Percentiles rank a stretch among this genome's conserved stretches.
phyloP scores from a whole-genome alignment of 2,113 vertebrate species.

The Hemiscyllium ocellatum region DNA sequence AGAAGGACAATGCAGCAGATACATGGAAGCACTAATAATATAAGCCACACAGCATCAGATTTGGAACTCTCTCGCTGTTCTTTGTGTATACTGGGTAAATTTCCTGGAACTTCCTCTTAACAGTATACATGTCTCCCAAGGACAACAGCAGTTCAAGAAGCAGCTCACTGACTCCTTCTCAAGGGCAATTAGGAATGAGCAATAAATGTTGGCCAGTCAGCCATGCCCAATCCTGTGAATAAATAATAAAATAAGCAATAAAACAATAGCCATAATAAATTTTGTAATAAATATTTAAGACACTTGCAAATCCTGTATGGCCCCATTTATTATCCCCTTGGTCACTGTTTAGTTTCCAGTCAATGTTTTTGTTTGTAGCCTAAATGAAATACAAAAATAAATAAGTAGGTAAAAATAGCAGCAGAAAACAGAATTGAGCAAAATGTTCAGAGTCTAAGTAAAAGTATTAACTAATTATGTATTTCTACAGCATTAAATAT shows the following conservation, averaged over 20 bases:
- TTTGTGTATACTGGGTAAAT: too few species aligned
- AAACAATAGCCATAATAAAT: not conserved
- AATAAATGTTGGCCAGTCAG: too few species aligned
- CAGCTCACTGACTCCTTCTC: too few species aligned
- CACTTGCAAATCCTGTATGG: not conserved
- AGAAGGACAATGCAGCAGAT: too few species aligned
- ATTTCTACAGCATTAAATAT: not conserved
- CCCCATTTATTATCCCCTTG: not conserved
- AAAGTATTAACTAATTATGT: not conserved
- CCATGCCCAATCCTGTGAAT: too few species aligned
- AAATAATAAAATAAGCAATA: not conserved
- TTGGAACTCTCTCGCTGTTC: too few species aligned
- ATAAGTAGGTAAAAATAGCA: not conserved
- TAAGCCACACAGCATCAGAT: too few species aligned
- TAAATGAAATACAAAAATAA: not conserved
- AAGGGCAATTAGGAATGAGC: too few species aligned
- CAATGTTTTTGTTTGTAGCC: not conserved
- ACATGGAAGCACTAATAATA: too few species aligned
- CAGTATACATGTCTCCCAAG: too few species aligned
- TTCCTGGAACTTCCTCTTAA: too few species aligned
- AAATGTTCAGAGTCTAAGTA: not conserved
- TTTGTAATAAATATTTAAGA: not conserved
- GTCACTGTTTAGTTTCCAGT: not conserved
- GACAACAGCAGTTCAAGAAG: too few species aligned
- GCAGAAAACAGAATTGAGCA: not conserved